phyloP scores from a whole-genome alignment of 2,797 vertebrate genomes.

The Pangasius larnaudii region DNA sequence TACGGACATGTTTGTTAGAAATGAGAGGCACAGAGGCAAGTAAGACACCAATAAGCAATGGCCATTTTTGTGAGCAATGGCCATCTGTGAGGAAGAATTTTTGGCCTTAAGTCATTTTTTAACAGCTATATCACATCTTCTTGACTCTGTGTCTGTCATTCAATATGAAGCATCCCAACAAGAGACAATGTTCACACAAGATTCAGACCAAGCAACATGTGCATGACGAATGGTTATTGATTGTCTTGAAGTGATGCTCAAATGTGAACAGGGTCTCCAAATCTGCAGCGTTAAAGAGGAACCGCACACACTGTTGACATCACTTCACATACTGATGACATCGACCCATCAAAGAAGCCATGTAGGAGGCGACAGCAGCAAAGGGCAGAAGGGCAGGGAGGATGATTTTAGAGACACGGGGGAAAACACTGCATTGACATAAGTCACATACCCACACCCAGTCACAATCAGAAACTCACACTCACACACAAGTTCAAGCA shows the following conservation, averaged over 20 bases:
- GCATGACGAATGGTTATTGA: slow-evolving; percentile 51
- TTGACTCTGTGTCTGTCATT: slow-evolving; percentile 68
- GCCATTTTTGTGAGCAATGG: neutral
- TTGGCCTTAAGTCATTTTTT: slow-evolving; percentile 19
- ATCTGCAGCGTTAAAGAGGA: slow-evolving; percentile 59
- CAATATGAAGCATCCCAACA: slow-evolving; percentile 42
- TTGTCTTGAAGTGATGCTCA: slow-evolving; percentile 48
- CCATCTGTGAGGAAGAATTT: neutral
- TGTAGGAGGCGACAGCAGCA: slow-evolving; percentile 45
- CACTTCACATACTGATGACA: slow-evolving; percentile 62
- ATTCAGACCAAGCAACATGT: slow-evolving; percentile 34
- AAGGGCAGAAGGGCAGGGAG: slow-evolving; percentile 14
- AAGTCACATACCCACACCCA: slow-evolving; percentile 49
- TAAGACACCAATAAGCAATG: neutral
- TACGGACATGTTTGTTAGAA: slow-evolving; percentile 30
- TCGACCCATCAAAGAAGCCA: slow-evolving; percentile 60
- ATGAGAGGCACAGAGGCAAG: slow-evolving; percentile 54
- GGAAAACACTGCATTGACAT: slow-evolving; percentile 20
- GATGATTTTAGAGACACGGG: slow-evolving; percentile 45
- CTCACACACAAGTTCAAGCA: slow-evolving; percentile 43
- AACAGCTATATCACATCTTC: neutral
- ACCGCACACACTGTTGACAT: slow-evolving; percentile 56
- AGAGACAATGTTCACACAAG: slow-evolving; percentile 59
- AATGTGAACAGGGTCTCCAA: slow-evolving; percentile 59
- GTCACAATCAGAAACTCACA: slow-evolving; percentile 9